phyloP scores from a whole-genome alignment of 1,140 invertebrate species.

The Drosophila mayri region DNA sequence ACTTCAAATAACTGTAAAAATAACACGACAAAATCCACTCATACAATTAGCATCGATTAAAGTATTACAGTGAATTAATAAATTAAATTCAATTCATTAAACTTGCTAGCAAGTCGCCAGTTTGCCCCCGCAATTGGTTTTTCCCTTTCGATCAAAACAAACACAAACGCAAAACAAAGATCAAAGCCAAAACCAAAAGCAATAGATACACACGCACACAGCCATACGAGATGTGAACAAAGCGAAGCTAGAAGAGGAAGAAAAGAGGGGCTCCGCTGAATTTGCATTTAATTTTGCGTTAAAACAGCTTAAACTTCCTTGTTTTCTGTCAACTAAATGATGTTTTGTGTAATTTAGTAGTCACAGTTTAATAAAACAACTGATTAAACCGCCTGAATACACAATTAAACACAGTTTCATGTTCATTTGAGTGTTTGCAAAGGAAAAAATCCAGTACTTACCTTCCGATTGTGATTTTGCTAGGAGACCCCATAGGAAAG shows the following conservation, averaged over 20 bases:
- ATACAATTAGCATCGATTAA: neutral
- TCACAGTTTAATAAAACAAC: neutral
- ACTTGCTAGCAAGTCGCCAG: neutral
- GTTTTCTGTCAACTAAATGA: constrained; percentile 13
- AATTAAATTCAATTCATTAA: constrained; percentile 6
- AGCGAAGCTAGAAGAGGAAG: neutral
- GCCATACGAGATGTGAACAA: neutral
- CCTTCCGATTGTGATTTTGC: neutral
- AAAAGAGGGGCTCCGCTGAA: neutral
- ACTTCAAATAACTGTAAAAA: neutral
- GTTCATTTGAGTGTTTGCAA: neutral
- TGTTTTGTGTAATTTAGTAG: constrained; percentile 19
- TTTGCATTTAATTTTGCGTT: constrained; percentile 3
- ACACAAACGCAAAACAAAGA: neutral
- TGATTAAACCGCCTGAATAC: neutral
- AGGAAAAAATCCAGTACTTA: neutral
- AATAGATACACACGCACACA: neutral
- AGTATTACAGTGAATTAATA: constrained; percentile 1
- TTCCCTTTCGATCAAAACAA: constrained; percentile 11
- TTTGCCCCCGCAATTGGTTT: neutral
- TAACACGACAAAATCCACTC: neutral
- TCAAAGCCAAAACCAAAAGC: constrained; percentile 1
- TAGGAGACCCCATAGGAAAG: neutral
- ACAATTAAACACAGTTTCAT: neutral
- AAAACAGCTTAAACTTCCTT: neutral